Percentiles rank a stretch among this genome's conserved stretches.
These are phyloP conservation scores for Oryzias celebensis DNA, from an alignment of 2,113 vertebrate genomes.

Conservation along the genomic window DNA sequence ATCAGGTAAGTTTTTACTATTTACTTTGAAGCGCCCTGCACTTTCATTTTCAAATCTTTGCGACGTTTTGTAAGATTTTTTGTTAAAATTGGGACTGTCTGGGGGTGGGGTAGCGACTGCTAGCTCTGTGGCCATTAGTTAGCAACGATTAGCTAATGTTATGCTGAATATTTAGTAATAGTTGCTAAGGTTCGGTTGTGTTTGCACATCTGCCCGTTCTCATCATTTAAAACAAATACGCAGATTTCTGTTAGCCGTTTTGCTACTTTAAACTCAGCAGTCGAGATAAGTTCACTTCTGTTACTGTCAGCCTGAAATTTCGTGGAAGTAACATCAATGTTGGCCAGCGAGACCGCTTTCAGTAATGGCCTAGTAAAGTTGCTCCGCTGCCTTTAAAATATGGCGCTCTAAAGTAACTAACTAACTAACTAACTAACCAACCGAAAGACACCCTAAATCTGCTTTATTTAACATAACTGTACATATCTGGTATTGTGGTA, in stretches of 20 bases:
- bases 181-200: too few species aligned
- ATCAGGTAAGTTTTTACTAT: conserved; percentile 67
- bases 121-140: conserved; percentile 45
- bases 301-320: conserved; percentile 17
- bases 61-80: neutral
- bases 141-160: conserved; percentile 40
- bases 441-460: neutral
- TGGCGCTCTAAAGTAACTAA: neutral
- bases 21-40: neutral
- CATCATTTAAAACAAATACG: neutral
- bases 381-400: conserved; percentile 45
- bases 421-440: too few species aligned
- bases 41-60: neutral
- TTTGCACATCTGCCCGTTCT: neutral
- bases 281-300: neutral
- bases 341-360: conserved; percentile 26
- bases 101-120: conserved; percentile 69
- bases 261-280: neutral
- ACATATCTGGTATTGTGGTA: neutral
- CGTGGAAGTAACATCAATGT: conserved; percentile 27
- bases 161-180: conserved; percentile 29
- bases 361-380: conserved; percentile 48
- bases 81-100: conserved; percentile 40
- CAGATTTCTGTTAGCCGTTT: neutral
- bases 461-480: too few species aligned